A percentile compares a stretch with the other conserved stretches of the same genome.
Evolutionary conservation across 2,888 invertebrate species (phyloP).

Genomic region (Synanthedon tipuliformis): DNA sequence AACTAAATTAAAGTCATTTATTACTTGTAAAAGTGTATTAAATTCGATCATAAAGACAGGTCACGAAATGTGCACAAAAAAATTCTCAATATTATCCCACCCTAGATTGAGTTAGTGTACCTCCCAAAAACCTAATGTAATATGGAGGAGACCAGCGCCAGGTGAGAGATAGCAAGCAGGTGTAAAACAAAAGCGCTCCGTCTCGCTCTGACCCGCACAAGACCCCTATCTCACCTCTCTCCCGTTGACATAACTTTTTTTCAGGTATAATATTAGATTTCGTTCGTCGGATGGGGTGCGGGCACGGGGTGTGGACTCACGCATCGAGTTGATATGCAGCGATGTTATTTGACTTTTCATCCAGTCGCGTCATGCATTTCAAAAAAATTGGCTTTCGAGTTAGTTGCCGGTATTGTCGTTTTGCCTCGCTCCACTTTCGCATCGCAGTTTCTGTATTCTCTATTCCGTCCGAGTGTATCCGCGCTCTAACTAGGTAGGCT

Average conservation of each 20-base stretch:
- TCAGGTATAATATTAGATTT: constrained; percentile 33
- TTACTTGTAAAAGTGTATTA: no score
- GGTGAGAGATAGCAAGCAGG: constrained; percentile 59
- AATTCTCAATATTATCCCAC: neutral
- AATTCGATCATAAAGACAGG: no score
- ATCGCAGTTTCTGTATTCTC: constrained; percentile 16
- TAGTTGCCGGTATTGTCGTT: constrained; percentile 35
- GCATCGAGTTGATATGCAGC: constrained; percentile 28
- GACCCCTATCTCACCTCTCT: constrained; percentile 16
- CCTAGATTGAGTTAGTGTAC: constrained; percentile 39
- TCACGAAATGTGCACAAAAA: no score
- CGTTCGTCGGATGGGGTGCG: constrained; percentile 27
- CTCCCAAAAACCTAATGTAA: constrained; percentile 59
- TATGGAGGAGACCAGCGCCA: constrained; percentile 45
- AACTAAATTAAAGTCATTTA: no score
- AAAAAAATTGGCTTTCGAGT: constrained; percentile 40
- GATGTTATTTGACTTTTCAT: constrained; percentile 42
- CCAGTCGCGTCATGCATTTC: constrained; percentile 35
- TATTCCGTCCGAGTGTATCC: constrained; percentile 13
- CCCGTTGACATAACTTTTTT: constrained; percentile 37
- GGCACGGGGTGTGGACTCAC: constrained; percentile 39
- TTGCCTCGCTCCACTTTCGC: constrained; percentile 33
- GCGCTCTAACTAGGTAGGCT: constrained; percentile 16
- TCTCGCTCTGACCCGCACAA: constrained; percentile 35
- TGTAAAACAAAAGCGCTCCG: constrained; percentile 42